A percentile compares a stretch with the other conserved stretches of the same genome.
phyloP scores from a whole-genome alignment of 2,888 invertebrate species.

The Tenthredo distinguenda region DNA sequence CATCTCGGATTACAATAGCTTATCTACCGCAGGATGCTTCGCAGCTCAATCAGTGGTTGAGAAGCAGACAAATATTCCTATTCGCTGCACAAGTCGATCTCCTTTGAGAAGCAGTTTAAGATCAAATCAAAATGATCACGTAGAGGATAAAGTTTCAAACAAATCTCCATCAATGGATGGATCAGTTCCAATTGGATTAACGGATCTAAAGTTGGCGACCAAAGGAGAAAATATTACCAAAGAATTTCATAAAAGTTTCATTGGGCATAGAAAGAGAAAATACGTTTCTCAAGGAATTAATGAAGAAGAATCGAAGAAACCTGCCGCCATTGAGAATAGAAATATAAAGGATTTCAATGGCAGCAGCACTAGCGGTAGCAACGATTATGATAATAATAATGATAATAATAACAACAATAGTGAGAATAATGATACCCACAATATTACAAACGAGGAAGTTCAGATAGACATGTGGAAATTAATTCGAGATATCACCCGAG shows the following conservation, averaged over 20 bases:
- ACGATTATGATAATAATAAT: background rate
- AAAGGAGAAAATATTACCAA: slow-evolving; percentile 59
- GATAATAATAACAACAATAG: background rate
- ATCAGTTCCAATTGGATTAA: background rate
- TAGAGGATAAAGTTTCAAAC: background rate
- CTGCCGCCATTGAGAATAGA: background rate
- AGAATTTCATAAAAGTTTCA: slow-evolving; percentile 60
- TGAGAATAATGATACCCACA: background rate
- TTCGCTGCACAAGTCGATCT: background rate
- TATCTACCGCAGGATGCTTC: background rate
- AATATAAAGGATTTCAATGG: background rate
- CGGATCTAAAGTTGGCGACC: slow-evolving; percentile 21
- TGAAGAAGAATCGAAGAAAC: slow-evolving; percentile 11
- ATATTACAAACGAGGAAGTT: slow-evolving; percentile 58
- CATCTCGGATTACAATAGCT: background rate
- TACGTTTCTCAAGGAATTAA: slow-evolving; percentile 1
- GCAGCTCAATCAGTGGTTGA: background rate
- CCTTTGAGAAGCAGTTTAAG: background rate
- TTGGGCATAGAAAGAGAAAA: slow-evolving; percentile 34
- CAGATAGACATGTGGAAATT: slow-evolving; percentile 72
- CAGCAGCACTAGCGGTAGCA: background rate
- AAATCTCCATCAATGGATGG: background rate
- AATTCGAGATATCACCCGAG: slow-evolving; percentile 71
- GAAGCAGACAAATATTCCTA: background rate
- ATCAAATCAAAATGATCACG: background rate